These are phyloP conservation scores for Enteromius anoplus DNA, from an alignment of 2,797 vertebrate genomes.

Conservation along the genomic window DNA sequence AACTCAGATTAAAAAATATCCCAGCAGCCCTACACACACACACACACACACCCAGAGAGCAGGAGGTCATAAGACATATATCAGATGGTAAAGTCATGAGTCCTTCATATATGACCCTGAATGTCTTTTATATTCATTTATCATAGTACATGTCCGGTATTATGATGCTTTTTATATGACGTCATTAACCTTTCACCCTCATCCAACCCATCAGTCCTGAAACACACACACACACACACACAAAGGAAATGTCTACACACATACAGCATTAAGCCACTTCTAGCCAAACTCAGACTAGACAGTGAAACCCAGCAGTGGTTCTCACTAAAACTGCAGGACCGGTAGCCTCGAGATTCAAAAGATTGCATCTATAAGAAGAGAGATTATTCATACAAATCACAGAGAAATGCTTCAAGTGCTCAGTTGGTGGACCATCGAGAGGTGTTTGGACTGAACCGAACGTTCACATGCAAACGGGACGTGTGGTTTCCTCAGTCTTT, in stretches of 20 bases:
- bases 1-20: constrained; percentile 16
- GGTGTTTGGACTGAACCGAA: constrained; percentile 8
- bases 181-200: not conserved
- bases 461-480: constrained; percentile 13
- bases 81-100: not conserved
- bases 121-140: not conserved
- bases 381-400: not conserved
- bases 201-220: not conserved
- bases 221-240: not conserved
- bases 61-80: not conserved
- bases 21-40: not conserved
- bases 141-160: not conserved
- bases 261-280: not conserved
- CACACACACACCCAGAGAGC: not conserved
- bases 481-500: not conserved
- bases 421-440: constrained; percentile 1
- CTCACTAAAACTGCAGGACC: not conserved
- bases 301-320: constrained; percentile 12
- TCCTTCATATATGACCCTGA: not conserved
- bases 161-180: not conserved
- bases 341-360: not conserved
- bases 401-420: not conserved
- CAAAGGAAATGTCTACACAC: not conserved
- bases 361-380: not conserved
- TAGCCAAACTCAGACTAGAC: constrained; percentile 4